Evolutionary conservation across 2,113 vertebrate species (phyloP).

Genomic region (Mirza zaza): DNA sequence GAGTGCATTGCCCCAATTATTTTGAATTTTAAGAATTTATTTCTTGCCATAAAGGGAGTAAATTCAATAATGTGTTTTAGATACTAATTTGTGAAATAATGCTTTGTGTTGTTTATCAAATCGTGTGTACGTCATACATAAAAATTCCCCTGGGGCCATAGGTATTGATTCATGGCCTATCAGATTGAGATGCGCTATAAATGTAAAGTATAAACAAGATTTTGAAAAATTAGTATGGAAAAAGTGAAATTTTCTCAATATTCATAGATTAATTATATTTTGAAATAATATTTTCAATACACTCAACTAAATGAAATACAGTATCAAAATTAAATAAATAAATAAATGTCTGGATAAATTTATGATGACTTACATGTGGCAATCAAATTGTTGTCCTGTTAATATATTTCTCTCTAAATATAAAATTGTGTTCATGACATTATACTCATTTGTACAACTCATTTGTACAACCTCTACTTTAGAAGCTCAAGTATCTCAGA

Average conservation of each 20-base stretch:
- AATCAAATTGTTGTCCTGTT: background rate
- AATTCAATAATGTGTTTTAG: background rate
- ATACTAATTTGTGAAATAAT: background rate
- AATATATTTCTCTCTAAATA: background rate
- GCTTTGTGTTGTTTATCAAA: background rate
- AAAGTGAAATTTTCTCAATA: too few relatives aligned
- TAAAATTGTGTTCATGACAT: slow-evolving; percentile 1
- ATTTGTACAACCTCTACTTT: slow-evolving; percentile 40
- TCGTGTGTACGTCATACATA: background rate
- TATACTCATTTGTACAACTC: slow-evolving; percentile 16
- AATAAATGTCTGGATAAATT: background rate
- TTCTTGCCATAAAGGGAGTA: background rate
- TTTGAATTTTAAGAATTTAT: background rate
- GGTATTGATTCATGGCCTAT: too few relatives aligned
- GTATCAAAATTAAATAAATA: too few relatives aligned
- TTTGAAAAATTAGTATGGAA: too few relatives aligned
- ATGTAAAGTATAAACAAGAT: too few relatives aligned
- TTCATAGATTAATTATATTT: too few relatives aligned
- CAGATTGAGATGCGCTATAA: too few relatives aligned
- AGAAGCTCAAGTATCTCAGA: slow-evolving; percentile 66
- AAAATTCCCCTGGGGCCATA: background rate
- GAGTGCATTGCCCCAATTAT: background rate
- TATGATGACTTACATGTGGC: background rate
- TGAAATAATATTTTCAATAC: too few relatives aligned
- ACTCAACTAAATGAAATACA: too few relatives aligned